Evolutionary conservation across 2,888 invertebrate genomes (phyloP).

Genomic region (Diadromus collaris): DNA sequence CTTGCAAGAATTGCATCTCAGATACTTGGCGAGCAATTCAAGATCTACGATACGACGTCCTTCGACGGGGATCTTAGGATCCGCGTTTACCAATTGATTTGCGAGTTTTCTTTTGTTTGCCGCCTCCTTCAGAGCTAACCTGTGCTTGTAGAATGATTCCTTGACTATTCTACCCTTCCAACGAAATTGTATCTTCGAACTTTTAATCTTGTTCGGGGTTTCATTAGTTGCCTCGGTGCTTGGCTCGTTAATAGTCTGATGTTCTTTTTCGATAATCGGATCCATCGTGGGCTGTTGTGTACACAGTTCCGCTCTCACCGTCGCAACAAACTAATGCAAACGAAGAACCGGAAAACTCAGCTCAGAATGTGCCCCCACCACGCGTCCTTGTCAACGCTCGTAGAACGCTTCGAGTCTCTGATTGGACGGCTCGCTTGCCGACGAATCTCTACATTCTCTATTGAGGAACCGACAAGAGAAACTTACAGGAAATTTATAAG

Average conservation of each 20-base stretch:
- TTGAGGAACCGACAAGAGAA: background rate
- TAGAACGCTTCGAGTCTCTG: background rate
- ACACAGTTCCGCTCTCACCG: background rate
- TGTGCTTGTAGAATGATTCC: slow-evolving; percentile 28
- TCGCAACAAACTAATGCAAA: background rate
- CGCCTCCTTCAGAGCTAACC: background rate
- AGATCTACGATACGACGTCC: slow-evolving; percentile 40
- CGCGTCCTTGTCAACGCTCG: background rate
- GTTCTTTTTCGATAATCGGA: background rate
- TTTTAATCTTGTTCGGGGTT: background rate
- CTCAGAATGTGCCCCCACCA: background rate
- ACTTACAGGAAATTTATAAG: background rate
- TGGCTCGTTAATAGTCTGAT: background rate
- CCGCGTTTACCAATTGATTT: background rate
- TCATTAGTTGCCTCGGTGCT: background rate
- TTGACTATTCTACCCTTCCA: slow-evolving; percentile 49
- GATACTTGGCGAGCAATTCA: slow-evolving; percentile 27
- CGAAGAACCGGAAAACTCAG: background rate
- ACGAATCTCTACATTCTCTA: background rate
- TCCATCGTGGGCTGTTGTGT: background rate
- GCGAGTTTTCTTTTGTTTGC: slow-evolving; percentile 13
- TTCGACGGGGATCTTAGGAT: slow-evolving; percentile 2
- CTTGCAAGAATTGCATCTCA: slow-evolving; percentile 42
- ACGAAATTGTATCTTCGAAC: slow-evolving; percentile 25
- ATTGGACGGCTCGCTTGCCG: background rate